Conservation (phyloP, 2,888 invertebrate genomes). For the Chloroclysta siterata region DNA sequence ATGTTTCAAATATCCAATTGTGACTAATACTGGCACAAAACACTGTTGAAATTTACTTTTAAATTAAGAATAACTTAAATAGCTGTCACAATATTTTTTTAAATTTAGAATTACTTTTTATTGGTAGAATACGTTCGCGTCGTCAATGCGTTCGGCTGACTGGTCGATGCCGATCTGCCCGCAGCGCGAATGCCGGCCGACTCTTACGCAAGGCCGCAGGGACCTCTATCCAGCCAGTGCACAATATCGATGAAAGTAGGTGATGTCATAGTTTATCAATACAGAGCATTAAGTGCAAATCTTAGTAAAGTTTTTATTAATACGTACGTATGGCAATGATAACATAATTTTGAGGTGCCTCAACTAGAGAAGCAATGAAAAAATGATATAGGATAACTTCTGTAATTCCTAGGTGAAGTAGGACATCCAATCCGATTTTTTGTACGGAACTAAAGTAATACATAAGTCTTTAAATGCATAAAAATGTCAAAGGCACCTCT, state of each 20-base stretch:
- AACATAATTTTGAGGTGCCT: neutral
- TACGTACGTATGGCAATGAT: conserved; percentile 6
- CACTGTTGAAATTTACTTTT: conserved; percentile 18
- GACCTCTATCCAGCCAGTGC: conserved; percentile 49
- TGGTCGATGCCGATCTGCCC: conserved; percentile 41
- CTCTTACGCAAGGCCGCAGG: conserved; percentile 68
- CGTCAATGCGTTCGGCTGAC: conserved; percentile 50
- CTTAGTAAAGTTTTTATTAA: conserved; percentile 9
- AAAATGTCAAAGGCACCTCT: too few relatives aligned
- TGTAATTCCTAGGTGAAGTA: neutral
- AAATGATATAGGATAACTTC: too few relatives aligned
- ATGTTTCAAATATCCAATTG: conserved; percentile 3
- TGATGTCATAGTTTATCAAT: conserved; percentile 60
- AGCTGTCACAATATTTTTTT: conserved; percentile 22
- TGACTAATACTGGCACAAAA: conserved; percentile 11
- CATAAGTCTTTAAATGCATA: too few relatives aligned
- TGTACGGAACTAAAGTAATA: too few relatives aligned
- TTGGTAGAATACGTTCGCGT: conserved; percentile 49
- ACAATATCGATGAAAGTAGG: conserved; percentile 61
- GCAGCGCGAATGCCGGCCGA: conserved; percentile 39
- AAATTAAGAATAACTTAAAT: conserved; percentile 1
- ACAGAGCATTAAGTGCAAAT: conserved; percentile 38
- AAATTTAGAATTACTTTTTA: conserved; percentile 7
- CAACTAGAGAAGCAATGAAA: neutral
- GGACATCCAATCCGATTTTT: too few relatives aligned